Base-by-base conservation (phyloP, 2,888 invertebrate genomes). In the Lepetodrilus schrolli region DNA sequence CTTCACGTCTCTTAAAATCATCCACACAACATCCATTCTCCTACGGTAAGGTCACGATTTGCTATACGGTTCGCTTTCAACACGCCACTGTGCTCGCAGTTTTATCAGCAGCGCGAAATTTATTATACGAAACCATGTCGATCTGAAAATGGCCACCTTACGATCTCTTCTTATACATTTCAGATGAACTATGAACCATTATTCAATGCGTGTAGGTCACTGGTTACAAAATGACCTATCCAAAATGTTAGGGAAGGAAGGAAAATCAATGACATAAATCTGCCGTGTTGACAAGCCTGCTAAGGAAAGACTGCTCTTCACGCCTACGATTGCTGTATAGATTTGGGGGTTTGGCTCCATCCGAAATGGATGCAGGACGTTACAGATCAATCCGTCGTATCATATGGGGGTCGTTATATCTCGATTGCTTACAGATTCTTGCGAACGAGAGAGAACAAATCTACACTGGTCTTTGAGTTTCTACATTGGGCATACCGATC, bases 201-300 rank as follows among this genome's bases (percentile, higher is more conserved):
- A 58, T 58, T 26, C 58, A 26, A 10, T 26, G 58, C 17, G 30
- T 43, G 58, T 13, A 34, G 58, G 58, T 23, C 58, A 30, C 26
- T 26, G 17, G 30, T 30, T 30, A 58, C 58, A 58, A 17, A 34
- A 4, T 10, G 58, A 17, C 30, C 58, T 30, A 2, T 13, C 58
- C 58, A 17, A 58, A 30, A 17, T 30, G 26, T 7, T 10, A 58
- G 58, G n/a, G 17, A 17, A 23, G 58, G 30, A 26, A 30, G 4
- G 58, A 58, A 58, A 58, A 58, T 58, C 30, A 58, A 58, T 58
- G 26, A 30, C 13, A 58, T 58, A 58, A 58, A 58, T 58, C 58
- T 30, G 23, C 30, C 58, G 17, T 2, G 13, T 13, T 10, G 58
- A 58, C 58, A 30, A 1, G 3, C 4, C 17, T 13, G 30, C 20